Conservation (phyloP, 1,140 invertebrate species). For the Drosophila bipectinata region DNA sequence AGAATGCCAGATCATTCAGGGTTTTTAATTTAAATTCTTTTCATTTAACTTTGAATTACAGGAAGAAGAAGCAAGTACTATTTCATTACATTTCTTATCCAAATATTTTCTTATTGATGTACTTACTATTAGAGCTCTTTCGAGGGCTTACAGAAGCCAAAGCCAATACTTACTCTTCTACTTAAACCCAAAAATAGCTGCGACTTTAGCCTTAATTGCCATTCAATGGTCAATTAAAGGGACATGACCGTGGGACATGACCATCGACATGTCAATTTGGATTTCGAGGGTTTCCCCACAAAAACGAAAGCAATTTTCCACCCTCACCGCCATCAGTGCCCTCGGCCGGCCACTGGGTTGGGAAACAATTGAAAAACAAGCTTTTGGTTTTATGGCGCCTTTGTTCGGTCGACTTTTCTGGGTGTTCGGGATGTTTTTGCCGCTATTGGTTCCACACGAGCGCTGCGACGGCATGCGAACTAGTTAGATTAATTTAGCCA, state of each 20-base stretch:
- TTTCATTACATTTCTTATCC: too few species aligned
- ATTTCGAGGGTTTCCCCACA: slow-evolving; percentile 18
- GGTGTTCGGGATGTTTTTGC: slow-evolving; percentile 25
- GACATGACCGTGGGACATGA: slow-evolving; percentile 31
- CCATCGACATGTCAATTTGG: slow-evolving; percentile 66
- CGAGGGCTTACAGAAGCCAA: background rate
- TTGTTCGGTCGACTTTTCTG: slow-evolving; percentile 61
- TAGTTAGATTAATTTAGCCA: slow-evolving; percentile 79
- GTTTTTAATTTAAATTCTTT: slow-evolving; percentile 37
- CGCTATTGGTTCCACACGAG: slow-evolving; percentile 71
- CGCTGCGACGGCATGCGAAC: slow-evolving; percentile 67
- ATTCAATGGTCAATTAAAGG: slow-evolving; percentile 56
- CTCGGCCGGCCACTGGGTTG: background rate
- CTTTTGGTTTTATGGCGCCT: slow-evolving; percentile 76
- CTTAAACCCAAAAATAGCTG: slow-evolving; percentile 27
- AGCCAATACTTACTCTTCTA: slow-evolving; percentile 5
- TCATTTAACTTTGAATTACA: background rate
- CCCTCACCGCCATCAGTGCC: slow-evolving; percentile 17
- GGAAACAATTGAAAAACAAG: slow-evolving; percentile 71
- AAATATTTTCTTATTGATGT: background rate
- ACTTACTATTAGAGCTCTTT: background rate
- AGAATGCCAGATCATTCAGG: slow-evolving; percentile 29
- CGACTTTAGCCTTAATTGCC: slow-evolving; percentile 57
- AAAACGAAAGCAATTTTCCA: slow-evolving; percentile 50
- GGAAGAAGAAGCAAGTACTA: background rate